These are phyloP conservation scores for Hyperoplus lanceolatus DNA, from an alignment of 2,797 vertebrate species.

Conservation along the genomic window DNA sequence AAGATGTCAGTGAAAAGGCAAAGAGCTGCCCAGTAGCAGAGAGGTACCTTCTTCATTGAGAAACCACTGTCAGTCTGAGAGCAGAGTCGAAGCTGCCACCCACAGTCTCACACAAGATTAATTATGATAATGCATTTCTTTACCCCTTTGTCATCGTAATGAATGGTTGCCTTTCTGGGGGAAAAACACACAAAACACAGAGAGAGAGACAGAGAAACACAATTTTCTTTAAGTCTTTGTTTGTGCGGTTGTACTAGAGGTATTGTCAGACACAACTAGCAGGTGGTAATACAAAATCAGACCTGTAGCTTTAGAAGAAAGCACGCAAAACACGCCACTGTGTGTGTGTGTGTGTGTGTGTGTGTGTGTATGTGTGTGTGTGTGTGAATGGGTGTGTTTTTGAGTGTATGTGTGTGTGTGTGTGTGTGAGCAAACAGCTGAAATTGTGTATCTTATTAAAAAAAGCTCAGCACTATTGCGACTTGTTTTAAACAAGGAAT, in stretches of 20 bases:
- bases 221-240: constrained; percentile 93
- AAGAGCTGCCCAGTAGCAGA: constrained; percentile 75
- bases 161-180: constrained; percentile 92
- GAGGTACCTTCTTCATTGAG: constrained; percentile 84
- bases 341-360: constrained; percentile 30
- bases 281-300: constrained; percentile 91
- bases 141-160: constrained; percentile 93
- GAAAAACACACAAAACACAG: constrained; percentile 82
- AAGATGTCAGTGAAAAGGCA: constrained; percentile 79
- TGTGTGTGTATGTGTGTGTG: constrained; percentile 28
- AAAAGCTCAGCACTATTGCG: constrained; percentile 16
- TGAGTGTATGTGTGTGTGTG: constrained; percentile 26
- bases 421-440: constrained; percentile 38
- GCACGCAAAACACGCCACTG: constrained; percentile 21
- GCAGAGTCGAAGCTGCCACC: constrained; percentile 87
- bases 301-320: constrained; percentile 73
- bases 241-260: constrained; percentile 90
- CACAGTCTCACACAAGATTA: constrained; percentile 94
- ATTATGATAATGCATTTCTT: constrained; percentile 99
- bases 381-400: background rate
- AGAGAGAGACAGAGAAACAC: constrained; percentile 79
- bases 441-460: constrained; percentile 18
- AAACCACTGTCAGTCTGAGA: constrained; percentile 82
- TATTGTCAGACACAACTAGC: constrained; percentile 91
- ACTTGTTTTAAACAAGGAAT: constrained; percentile 32